Conservation (phyloP, 1,140 invertebrate species). For the Hesperophylax magnus region DNA sequence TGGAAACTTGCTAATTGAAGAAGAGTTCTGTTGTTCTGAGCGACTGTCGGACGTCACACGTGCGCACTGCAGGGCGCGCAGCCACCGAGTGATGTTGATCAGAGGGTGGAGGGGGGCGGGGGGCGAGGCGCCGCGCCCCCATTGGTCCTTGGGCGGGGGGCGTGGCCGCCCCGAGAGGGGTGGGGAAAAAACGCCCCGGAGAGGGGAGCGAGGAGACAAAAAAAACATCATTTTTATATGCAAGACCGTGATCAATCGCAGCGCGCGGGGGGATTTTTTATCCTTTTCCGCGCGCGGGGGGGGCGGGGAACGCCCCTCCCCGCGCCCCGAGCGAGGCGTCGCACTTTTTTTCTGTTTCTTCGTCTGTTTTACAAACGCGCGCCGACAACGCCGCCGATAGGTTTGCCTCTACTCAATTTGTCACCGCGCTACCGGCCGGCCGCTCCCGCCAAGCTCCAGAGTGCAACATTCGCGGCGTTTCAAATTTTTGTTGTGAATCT, state of each 20-base stretch:
- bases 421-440: constrained; percentile 47
- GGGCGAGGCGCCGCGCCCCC: constrained; percentile 12
- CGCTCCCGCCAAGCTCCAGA: constrained; percentile 19
- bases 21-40: too few species aligned
- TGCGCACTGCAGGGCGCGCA: constrained; percentile 45
- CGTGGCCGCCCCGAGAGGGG: constrained; percentile 18
- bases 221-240: constrained; percentile 55
- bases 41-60: constrained; percentile 25
- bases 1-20: too few species aligned
- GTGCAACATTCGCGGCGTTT: background rate
- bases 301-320: constrained; percentile 11
- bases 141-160: constrained; percentile 12
- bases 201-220: constrained; percentile 38
- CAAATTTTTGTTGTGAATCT: too few species aligned
- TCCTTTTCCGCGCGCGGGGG: constrained; percentile 29
- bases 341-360: constrained; percentile 50
- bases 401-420: constrained; percentile 48
- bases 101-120: constrained; percentile 19
- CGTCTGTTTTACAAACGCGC: constrained; percentile 54
- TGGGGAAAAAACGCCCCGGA: constrained; percentile 39
- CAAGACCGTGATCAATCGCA: constrained; percentile 54
- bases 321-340: constrained; percentile 19
- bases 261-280: constrained; percentile 43
- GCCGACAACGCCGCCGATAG: constrained; percentile 49
- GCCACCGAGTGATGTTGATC: constrained; percentile 43